Conservation (phyloP, 2,113 vertebrate species). For the Prietella phreatophila region DNA sequence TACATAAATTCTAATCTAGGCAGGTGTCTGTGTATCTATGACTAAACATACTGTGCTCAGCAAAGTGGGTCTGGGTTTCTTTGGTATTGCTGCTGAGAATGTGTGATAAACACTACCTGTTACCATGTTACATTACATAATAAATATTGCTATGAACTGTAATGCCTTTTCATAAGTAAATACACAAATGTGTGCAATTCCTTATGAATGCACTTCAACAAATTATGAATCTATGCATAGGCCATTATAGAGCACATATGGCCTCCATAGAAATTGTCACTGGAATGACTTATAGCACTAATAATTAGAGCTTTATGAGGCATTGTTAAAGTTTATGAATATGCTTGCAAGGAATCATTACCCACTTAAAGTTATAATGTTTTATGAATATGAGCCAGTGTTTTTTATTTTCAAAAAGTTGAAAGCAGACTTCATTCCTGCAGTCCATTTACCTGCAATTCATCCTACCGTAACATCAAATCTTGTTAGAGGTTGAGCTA, state of each 20-base stretch:
- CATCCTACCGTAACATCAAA: not conserved
- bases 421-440: not conserved
- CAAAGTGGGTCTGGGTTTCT: not conserved
- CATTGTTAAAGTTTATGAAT: not conserved
- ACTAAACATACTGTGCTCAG: not conserved
- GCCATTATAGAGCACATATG: not conserved
- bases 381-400: not conserved
- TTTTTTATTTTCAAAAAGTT: not conserved
- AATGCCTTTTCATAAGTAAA: not conserved
- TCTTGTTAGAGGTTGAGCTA: not conserved
- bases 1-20: not conserved
- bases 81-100: not conserved
- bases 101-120: not conserved
- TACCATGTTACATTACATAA: not conserved
- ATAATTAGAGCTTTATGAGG: not conserved
- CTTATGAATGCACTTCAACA: not conserved
- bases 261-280: not conserved
- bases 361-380: not conserved
- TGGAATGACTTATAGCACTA: not conserved
- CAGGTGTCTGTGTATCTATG: not conserved
- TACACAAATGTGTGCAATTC: not conserved
- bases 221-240: not conserved
- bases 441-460: not conserved
- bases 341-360: not conserved
- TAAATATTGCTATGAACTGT: not conserved